Percentiles rank a stretch among this genome's conserved stretches.
Evolutionary conservation across 2,113 vertebrate species (phyloP).

Genomic region (Alaudala cheleensis): DNA sequence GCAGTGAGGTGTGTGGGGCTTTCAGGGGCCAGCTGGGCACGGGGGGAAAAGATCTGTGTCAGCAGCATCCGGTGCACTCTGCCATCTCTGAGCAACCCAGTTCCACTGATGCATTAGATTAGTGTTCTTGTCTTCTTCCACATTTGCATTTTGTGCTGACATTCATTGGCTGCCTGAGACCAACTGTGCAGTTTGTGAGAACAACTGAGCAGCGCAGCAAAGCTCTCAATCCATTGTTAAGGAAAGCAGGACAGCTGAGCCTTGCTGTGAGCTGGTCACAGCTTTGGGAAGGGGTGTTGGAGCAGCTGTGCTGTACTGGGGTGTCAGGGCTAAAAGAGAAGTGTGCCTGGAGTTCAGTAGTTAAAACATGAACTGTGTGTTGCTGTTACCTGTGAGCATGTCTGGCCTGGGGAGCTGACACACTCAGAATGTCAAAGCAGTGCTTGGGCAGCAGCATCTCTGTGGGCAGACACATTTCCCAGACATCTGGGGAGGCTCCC

Average conservation of each 20-base stretch:
- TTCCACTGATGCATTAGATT: not conserved
- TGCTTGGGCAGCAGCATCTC: not conserved
- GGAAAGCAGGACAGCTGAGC: not conserved
- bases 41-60: not conserved
- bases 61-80: not conserved
- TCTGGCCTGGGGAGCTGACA: not conserved
- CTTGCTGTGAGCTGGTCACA: not conserved
- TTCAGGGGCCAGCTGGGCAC: not conserved
- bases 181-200: not conserved
- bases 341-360: not conserved
- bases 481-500: not conserved
- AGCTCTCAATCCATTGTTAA: not conserved
- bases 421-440: not conserved
- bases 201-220: not conserved
- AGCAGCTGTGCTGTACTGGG: not conserved
- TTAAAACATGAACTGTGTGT: not conserved
- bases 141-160: not conserved
- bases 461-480: not conserved
- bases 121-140: not conserved
- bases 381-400: accelerated
- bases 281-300: not conserved
- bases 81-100: not conserved
- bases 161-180: not conserved
- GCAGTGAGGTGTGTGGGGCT: not conserved
- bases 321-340: not conserved